Evolutionary conservation across 2,888 invertebrate species (phyloP), one percentile per base, ranked within the genome.

Genomic region (Nomada goodeniana): DNA sequence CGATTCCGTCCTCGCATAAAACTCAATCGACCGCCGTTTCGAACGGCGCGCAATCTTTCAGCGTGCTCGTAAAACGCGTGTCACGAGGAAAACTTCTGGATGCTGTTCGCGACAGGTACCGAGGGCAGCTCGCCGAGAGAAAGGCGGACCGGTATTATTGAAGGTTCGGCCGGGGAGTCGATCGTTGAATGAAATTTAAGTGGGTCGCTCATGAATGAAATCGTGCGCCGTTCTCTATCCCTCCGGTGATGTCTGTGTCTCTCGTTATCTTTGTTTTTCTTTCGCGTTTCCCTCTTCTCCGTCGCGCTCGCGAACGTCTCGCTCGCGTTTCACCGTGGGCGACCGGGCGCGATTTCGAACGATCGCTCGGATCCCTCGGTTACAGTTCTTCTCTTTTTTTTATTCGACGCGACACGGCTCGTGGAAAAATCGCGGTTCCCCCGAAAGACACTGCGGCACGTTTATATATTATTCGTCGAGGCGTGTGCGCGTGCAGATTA

Each of bases 171-270:
- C 53, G 79, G 77, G 59, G 36, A 72, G 79, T 59, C 77, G 84
- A 87, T 87, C 90, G 85, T 82, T 91, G 91, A 92, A 92, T 91
- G 92, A 91, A 92, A 91, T 90, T 89, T 86, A 91, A 91, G 90
- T 90, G 87, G 90, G 92, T 92, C 90, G 89, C 86, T 89, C 87
- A 90, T 92, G 92, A 91, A 92, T 92, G 92, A 90, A 92, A 90
- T 83, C 84, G 82, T 78, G 76, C 57, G 42, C 23, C 68, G 53
- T 47, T 67, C 77, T 73, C 57, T 29, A 13, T 47, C 53, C 61
- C 53, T 55, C 47, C 52, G 23, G n/a, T 11, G 26, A 5, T 18
- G 36, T 18, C 44, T 65, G 10, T 52, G 10, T 52, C 61, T 29
- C 36, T 61, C 61, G n/a, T 42, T 15, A 29, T 47, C 61, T 59